phyloP scores from a whole-genome alignment of 2,113 vertebrate species.

The Euleptes europaea region DNA sequence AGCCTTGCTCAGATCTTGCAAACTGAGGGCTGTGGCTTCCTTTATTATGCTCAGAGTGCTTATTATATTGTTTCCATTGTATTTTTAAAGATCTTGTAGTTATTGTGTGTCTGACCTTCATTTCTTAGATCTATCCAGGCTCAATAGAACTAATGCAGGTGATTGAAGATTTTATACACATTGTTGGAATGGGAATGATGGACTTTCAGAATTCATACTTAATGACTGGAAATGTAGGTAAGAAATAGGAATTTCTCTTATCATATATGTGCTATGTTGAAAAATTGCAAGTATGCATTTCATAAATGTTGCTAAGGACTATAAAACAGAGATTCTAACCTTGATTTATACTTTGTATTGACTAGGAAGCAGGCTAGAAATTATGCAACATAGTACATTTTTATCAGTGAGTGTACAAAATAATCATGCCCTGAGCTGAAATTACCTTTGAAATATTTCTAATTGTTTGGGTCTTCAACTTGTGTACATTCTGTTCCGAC shows the following conservation, averaged over 20 bases:
- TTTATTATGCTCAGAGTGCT: no score
- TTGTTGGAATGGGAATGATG: slow-evolving; percentile 99
- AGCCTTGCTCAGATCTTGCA: no score
- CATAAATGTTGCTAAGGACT: neutral
- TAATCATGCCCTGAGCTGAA: neutral
- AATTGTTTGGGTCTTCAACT: neutral
- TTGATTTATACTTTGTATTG: neutral
- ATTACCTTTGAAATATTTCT: neutral
- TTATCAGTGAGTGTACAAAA: neutral
- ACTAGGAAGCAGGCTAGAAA: neutral
- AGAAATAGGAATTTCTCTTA: slow-evolving; percentile 76
- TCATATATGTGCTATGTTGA: slow-evolving; percentile 55
- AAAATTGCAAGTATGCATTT: slow-evolving; percentile 65
- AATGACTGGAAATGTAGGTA: slow-evolving; percentile 99
- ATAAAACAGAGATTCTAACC: neutral
- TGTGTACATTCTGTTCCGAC: neutral
- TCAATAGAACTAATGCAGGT: slow-evolving; percentile 99
- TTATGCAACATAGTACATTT: neutral
- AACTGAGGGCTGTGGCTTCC: no score
- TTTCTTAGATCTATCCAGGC: slow-evolving; percentile 92
- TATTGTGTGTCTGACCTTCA: slow-evolving; percentile 50
- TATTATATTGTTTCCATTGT: slow-evolving; percentile 1
- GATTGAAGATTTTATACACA: slow-evolving; percentile 99
- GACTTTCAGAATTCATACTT: slow-evolving; percentile 99
- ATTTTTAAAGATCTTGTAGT: neutral